Percentiles rank a stretch among this genome's conserved stretches.
Conservation (phyloP, 2,113 vertebrate species). For the Phaethon lepturus region DNA sequence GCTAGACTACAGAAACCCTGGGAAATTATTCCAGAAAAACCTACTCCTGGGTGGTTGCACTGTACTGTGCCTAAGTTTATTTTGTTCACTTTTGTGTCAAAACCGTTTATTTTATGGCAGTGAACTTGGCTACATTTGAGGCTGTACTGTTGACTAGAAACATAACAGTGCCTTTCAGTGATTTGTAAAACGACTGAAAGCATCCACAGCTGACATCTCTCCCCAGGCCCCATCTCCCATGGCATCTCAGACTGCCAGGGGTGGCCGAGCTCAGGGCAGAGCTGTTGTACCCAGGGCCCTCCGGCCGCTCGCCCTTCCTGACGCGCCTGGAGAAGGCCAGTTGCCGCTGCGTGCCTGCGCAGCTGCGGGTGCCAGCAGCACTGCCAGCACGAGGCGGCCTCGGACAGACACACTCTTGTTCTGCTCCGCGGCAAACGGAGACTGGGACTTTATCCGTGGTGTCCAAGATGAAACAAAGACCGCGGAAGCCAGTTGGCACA, state of each 20-base stretch:
- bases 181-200: not conserved
- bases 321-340: not conserved
- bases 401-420: not conserved
- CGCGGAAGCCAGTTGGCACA: rapidly evolving
- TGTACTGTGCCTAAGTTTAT: not conserved
- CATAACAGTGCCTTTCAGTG: not conserved
- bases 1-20: not conserved
- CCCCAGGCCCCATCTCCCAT: not conserved
- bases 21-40: not conserved
- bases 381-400: not conserved
- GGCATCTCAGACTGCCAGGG: rapidly evolving
- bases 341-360: not conserved
- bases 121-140: not conserved
- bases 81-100: constrained; percentile 3
- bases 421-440: not conserved
- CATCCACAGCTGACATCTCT: not conserved
- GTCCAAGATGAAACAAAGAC: not conserved
- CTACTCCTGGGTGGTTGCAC: not conserved
- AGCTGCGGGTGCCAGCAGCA: not conserved
- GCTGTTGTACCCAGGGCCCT: not conserved
- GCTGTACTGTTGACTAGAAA: not conserved
- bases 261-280: not conserved
- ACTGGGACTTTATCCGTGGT: not conserved
- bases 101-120: not conserved
- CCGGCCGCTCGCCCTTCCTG: not conserved